These are phyloP conservation scores for Sminthurides bifidus DNA, from an alignment of 1,140 invertebrate species.

Conservation along the genomic window DNA sequence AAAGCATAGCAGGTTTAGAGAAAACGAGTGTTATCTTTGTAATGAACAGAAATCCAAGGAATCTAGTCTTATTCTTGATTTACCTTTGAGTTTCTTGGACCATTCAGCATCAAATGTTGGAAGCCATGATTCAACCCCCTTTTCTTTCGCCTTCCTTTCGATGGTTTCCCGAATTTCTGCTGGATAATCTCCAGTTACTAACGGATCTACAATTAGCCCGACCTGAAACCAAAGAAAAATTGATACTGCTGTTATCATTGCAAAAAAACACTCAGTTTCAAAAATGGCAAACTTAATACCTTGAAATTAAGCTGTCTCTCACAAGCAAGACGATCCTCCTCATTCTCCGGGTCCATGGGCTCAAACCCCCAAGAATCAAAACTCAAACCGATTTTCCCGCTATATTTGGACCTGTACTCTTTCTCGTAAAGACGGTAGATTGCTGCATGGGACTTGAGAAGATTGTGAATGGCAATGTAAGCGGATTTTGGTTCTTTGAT, in stretches of 20 bases:
- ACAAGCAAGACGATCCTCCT: no score
- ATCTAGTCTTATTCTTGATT: not conserved
- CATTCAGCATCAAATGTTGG: slow-evolving; percentile 39
- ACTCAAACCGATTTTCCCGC: slow-evolving; percentile 20
- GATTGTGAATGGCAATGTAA: slow-evolving; percentile 8
- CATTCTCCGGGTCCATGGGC: no score
- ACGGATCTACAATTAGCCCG: slow-evolving; percentile 1
- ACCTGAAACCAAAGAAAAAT: no score
- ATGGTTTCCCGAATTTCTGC: slow-evolving; percentile 44
- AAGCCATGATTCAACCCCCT: slow-evolving; percentile 43
- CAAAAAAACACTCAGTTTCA: no score
- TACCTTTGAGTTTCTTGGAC: slow-evolving; percentile 7
- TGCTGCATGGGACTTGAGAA: slow-evolving; percentile 21
- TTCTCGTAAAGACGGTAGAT: slow-evolving; percentile 18
- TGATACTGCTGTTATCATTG: no score
- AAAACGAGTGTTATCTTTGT: no score
- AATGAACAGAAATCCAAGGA: not conserved
- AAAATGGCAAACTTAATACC: no score
- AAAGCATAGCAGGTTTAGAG: not conserved
- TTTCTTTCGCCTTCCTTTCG: slow-evolving; percentile 41
- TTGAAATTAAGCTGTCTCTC: no score
- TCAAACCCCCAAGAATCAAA: slow-evolving; percentile 14
- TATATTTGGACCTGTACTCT: slow-evolving; percentile 10
- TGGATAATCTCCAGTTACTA: slow-evolving; percentile 39
- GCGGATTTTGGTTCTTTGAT: not conserved